A percentile compares a stretch with the other conserved stretches of the same genome.
These are phyloP conservation scores for Apantesis nais DNA, from an alignment of 2,888 invertebrate genomes.

Conservation along the genomic window DNA sequence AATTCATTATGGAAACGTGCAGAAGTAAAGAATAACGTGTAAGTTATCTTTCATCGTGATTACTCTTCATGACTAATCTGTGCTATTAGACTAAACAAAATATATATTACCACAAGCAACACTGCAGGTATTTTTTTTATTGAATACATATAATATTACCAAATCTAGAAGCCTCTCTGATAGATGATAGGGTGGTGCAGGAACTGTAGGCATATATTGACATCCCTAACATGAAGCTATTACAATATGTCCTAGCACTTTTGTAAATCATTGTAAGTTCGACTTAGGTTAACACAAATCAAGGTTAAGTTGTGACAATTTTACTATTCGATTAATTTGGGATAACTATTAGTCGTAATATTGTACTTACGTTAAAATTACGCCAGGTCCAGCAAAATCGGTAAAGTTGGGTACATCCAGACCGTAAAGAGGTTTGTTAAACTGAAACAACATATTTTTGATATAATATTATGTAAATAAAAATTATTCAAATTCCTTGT, in stretches of 20 bases:
- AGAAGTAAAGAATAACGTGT: no score
- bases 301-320: not conserved
- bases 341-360: not conserved
- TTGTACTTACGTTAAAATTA: conserved; percentile 91
- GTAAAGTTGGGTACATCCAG: conserved; percentile 92
- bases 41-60: no score
- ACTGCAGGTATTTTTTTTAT: no score
- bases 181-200: not conserved
- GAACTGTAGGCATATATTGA: not conserved
- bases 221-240: not conserved
- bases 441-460: conserved; percentile 77
- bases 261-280: not conserved
- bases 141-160: not conserved
- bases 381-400: conserved; percentile 97
- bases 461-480: not conserved
- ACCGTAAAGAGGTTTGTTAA: conserved; percentile 91
- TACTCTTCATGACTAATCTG: not conserved
- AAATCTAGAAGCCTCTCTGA: not conserved
- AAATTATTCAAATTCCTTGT: not conserved
- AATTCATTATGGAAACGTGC: no score
- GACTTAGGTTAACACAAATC: not conserved
- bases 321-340: not conserved
- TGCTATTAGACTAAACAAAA: no score
- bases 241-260: not conserved
- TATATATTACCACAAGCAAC: not conserved